Percentiles rank a stretch among this genome's conserved stretches.
Evolutionary conservation across 2,888 invertebrate species (phyloP).

Genomic region (Ophion ventricosus): DNA sequence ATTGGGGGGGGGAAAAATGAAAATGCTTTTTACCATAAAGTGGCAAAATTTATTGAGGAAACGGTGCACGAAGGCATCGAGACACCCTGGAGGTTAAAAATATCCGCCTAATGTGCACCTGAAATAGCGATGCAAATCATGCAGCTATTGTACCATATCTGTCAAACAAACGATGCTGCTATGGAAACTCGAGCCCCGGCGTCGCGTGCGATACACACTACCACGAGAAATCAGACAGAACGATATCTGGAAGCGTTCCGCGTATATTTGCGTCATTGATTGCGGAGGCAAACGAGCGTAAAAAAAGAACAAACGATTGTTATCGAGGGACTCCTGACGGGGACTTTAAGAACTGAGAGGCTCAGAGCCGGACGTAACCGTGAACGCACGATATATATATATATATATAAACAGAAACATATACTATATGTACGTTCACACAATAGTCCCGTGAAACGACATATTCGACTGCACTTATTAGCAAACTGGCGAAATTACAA

Average conservation of each 20-base stretch:
- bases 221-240: conserved; percentile 28
- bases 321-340: conserved; percentile 37
- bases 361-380: background rate
- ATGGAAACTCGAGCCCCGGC: background rate
- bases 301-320: conserved; percentile 45
- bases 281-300: conserved; percentile 76
- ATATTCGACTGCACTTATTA: conserved; percentile 11
- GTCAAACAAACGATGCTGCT: conserved; percentile 70
- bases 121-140: conserved; percentile 65
- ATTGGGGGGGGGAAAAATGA: background rate
- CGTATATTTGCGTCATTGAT: conserved; percentile 71
- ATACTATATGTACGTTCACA: too few relatives aligned
- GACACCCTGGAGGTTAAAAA: conserved; percentile 43
- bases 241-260: conserved; percentile 61
- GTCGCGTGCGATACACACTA: conserved; percentile 5
- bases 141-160: conserved; percentile 69
- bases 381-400: conserved; percentile 3
- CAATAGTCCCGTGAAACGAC: too few relatives aligned
- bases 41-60: conserved; percentile 8
- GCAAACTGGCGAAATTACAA: conserved; percentile 14
- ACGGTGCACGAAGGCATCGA: background rate
- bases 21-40: background rate
- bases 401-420: background rate
- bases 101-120: conserved; percentile 49
- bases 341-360: conserved; percentile 13